phyloP scores from a whole-genome alignment of 2,113 vertebrate species.

The Cephalophus harveyi region DNA sequence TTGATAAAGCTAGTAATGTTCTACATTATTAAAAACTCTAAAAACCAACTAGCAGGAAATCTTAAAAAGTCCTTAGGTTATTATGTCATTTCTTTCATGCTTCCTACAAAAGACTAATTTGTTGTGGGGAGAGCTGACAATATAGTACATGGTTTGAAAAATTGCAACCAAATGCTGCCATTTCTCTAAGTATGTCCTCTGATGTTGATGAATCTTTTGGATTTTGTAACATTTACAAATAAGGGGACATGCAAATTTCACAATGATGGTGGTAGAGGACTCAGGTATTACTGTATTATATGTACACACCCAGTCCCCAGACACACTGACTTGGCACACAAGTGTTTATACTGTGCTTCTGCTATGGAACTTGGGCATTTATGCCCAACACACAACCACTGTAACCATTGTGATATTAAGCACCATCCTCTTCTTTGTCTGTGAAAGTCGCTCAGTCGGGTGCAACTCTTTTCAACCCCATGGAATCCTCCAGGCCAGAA shows the following conservation, averaged over 20 bases:
- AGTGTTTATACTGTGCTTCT: rapidly evolving
- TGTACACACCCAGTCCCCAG: rapidly evolving
- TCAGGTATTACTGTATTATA: rapidly evolving
- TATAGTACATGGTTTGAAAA: rapidly evolving
- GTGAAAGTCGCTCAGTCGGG: not conserved
- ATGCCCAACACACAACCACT: rapidly evolving
- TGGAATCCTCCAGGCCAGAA: not conserved
- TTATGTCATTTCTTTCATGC: too few species aligned
- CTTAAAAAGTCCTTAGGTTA: not conserved
- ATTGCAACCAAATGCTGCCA: not conserved
- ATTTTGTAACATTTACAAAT: not conserved
- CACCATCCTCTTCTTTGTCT: not conserved
- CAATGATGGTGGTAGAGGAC: rapidly evolving
- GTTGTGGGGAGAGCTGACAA: not conserved
- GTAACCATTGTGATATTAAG: rapidly evolving
- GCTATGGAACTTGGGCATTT: rapidly evolving
- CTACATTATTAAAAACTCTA: not conserved
- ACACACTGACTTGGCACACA: rapidly evolving
- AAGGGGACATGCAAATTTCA: too few species aligned
- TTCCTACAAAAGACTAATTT: not conserved
- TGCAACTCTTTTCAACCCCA: not conserved
- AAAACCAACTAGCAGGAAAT: not conserved
- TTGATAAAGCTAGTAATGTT: not conserved
- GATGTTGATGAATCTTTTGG: not conserved
- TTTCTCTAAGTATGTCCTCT: not conserved